Percentiles rank a stretch among this genome's conserved stretches.
phyloP scores from a whole-genome alignment of 2,113 vertebrate species.

The Hemicordylus capensis region DNA sequence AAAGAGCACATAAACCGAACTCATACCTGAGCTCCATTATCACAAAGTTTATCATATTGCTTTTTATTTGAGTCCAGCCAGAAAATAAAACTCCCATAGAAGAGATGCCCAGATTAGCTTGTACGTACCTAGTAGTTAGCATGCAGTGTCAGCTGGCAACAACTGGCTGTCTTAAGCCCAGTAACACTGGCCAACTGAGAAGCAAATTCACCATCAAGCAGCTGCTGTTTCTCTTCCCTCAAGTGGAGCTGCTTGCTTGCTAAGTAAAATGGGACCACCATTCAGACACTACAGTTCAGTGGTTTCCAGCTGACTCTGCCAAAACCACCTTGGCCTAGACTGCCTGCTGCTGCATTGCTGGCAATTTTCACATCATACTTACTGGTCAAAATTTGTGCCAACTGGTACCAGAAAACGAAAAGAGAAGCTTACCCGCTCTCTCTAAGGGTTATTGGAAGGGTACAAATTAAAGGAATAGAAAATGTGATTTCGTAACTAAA shows the following conservation, averaged over 20 bases:
- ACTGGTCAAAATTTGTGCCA: neutral
- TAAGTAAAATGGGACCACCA: neutral
- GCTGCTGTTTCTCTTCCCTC: neutral
- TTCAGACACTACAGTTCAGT: neutral
- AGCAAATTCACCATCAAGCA: neutral
- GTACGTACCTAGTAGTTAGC: neutral
- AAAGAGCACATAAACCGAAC: neutral
- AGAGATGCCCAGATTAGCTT: neutral
- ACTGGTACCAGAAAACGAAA: neutral
- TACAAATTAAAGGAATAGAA: neutral
- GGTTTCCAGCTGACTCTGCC: neutral
- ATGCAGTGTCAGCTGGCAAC: neutral
- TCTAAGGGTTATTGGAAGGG: neutral
- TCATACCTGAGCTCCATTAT: neutral
- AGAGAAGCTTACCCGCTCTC: neutral
- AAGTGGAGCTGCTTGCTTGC: neutral
- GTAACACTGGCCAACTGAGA: no score
- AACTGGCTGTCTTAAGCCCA: neutral
- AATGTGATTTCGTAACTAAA: neutral
- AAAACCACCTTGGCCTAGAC: neutral
- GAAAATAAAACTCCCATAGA: neutral
- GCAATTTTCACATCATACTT: neutral
- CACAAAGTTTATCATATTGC: neutral
- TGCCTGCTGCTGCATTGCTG: neutral
- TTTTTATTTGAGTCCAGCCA: neutral